Percentiles rank a stretch among this genome's conserved stretches.
These are phyloP conservation scores for Microcebus lehilahytsara DNA, from an alignment of 2,113 vertebrate species.

Conservation along the genomic window DNA sequence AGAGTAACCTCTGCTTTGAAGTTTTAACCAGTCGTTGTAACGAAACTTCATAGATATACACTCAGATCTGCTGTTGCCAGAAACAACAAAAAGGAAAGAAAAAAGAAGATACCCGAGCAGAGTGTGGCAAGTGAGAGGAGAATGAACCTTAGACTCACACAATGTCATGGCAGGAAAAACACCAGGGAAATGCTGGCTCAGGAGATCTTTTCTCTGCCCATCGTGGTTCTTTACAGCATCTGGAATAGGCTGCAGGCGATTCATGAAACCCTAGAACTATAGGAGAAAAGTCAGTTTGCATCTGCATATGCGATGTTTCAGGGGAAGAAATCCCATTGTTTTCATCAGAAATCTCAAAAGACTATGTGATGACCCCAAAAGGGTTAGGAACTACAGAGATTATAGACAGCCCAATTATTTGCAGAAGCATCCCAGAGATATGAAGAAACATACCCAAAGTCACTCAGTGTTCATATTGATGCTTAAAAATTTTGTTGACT, in stretches of 20 bases:
- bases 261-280: neutral
- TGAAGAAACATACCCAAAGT: neutral
- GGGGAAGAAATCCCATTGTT: neutral
- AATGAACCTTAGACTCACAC: neutral
- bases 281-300: neutral
- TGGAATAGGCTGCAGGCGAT: neutral
- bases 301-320: neutral
- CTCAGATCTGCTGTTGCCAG: neutral
- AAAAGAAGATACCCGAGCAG: neutral
- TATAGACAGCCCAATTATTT: neutral
- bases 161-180: neutral
- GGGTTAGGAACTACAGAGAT: neutral
- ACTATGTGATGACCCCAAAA: neutral
- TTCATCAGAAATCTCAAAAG: neutral
- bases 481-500: neutral
- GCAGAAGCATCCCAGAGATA: neutral
- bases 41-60: neutral
- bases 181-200: neutral
- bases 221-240: neutral
- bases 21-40: neutral
- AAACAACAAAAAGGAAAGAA: neutral
- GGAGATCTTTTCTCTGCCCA: neutral
- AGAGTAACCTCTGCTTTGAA: neutral
- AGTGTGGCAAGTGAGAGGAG: neutral
- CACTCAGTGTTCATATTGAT: neutral